Percentiles rank a stretch among this genome's conserved stretches.
Evolutionary conservation across 1,140 invertebrate species (phyloP).

Genomic region (Lanistes nyassanus): DNA sequence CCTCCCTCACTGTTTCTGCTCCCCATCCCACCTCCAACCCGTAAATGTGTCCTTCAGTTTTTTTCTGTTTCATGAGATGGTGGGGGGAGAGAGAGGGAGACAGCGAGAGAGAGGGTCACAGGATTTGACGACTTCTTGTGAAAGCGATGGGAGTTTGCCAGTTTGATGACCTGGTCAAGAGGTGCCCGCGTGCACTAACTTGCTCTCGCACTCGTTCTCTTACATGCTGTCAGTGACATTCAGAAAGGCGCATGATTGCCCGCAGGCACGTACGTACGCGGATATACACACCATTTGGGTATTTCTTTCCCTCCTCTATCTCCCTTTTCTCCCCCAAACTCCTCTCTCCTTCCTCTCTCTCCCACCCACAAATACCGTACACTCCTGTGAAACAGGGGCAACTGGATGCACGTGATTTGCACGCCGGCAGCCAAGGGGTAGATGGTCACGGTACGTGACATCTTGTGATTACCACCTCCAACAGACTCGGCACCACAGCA

Average conservation of each 20-base stretch:
- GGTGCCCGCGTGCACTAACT: too few species aligned
- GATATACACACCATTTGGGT: neutral
- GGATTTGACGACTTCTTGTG: neutral
- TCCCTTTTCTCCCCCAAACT: neutral
- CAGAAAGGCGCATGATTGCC: too few species aligned
- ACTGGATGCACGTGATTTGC: too few species aligned
- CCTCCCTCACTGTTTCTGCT: neutral
- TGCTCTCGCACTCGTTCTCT: too few species aligned
- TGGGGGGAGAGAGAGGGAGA: conserved; percentile 3
- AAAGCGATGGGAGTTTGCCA: neutral
- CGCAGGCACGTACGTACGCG: neutral
- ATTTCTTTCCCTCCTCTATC: neutral
- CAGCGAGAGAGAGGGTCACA: neutral
- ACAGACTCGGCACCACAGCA: too few species aligned
- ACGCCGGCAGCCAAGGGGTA: too few species aligned
- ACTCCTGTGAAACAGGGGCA: too few species aligned
- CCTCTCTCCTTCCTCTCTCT: neutral
- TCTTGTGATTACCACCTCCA: too few species aligned
- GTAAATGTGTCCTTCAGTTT: neutral
- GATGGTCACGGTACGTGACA: too few species aligned
- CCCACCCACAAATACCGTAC: too few species aligned
- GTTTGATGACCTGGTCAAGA: neutral
- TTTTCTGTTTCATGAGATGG: neutral
- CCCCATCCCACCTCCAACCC: neutral
- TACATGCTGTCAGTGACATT: too few species aligned